phyloP scores from a whole-genome alignment of 35 echinoderm and acorn worm genomes.

The Anneissia japonica region DNA sequence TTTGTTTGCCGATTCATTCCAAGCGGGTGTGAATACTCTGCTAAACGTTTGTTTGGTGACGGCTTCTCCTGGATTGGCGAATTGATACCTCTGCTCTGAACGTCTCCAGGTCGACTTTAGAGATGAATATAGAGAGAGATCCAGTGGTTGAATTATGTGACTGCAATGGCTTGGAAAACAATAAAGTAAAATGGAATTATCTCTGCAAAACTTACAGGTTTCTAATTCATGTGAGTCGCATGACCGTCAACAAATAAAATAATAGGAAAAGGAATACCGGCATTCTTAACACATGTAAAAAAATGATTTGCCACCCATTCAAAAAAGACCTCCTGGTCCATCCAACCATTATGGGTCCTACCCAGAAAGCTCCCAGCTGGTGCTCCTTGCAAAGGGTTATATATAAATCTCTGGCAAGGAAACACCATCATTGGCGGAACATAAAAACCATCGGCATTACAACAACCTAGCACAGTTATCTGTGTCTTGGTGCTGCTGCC shows the following conservation, averaged over 20 bases:
- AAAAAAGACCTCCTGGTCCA: conserved; percentile 13
- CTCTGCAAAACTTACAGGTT: conserved; percentile 31
- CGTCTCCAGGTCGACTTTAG: conserved; percentile 42
- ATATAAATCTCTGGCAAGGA: neutral
- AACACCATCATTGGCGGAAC: conserved; percentile 21
- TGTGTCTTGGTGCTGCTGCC: neutral
- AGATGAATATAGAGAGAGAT: conserved; percentile 47
- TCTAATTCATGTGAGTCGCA: neutral
- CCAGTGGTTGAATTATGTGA: conserved; percentile 67
- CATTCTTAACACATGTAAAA: neutral
- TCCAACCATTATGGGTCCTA: conserved; percentile 16
- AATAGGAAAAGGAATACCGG: neutral
- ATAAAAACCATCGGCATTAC: conserved; percentile 18
- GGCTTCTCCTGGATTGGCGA: conserved; percentile 35
- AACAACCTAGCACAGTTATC: conserved; percentile 22
- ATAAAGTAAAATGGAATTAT: conserved; percentile 38
- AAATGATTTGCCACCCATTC: conserved; percentile 33
- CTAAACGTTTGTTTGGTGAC: conserved; percentile 55
- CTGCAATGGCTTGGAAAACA: conserved; percentile 43
- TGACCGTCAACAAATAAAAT: neutral
- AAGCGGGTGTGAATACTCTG: conserved; percentile 29
- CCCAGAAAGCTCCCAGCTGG: neutral
- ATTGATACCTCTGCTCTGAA: conserved; percentile 30
- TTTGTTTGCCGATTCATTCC: conserved; percentile 17
- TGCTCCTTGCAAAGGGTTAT: conserved; percentile 16